phyloP scores from a whole-genome alignment of 92 coral and sea anemone genomes.

The Palythoa grandiflora region DNA sequence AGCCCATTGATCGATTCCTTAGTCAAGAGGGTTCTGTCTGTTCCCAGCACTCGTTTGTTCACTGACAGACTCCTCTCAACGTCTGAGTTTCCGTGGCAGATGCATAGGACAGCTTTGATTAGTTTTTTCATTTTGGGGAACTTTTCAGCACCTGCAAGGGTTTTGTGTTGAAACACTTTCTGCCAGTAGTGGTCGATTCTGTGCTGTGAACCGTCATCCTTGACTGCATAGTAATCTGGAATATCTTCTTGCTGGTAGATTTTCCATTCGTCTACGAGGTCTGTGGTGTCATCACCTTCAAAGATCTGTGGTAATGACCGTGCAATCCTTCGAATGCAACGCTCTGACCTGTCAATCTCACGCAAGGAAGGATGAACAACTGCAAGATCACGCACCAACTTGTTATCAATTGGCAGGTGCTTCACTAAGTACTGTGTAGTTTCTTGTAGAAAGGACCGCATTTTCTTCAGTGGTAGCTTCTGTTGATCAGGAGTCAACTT shows the following conservation, averaged over 20 bases:
- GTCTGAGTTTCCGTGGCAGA: slow-evolving; percentile 21
- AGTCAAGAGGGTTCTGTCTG: slow-evolving; percentile 23
- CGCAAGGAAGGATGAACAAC: slow-evolving; percentile 23
- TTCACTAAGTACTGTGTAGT: slow-evolving; percentile 24
- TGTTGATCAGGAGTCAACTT: slow-evolving; percentile 21
- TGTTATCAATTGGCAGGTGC: slow-evolving; percentile 16
- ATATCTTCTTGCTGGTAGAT: slow-evolving; percentile 17
- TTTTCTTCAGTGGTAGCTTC: slow-evolving; percentile 32
- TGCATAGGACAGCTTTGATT: slow-evolving; percentile 24
- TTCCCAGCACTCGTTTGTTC: background rate
- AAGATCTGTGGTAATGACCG: background rate
- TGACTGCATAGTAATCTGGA: slow-evolving; percentile 27
- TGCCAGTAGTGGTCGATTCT: slow-evolving; percentile 9
- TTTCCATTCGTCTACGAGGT: slow-evolving; percentile 21
- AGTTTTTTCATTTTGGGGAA: slow-evolving; percentile 22
- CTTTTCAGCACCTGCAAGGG: slow-evolving; percentile 33
- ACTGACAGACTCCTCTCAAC: slow-evolving; percentile 16
- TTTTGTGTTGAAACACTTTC: slow-evolving; percentile 32
- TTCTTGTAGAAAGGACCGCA: slow-evolving; percentile 30
- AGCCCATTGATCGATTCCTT: slow-evolving; percentile 22
- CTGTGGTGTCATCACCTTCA: background rate
- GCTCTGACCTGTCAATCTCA: slow-evolving; percentile 23
- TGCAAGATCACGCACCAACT: slow-evolving; percentile 28
- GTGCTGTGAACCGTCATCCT: slow-evolving; percentile 20
- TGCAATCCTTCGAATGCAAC: background rate